Evolutionary conservation across 2,113 vertebrate species (phyloP), one percentile per base, ranked within the genome.

Genomic region (Centropus unirufus): DNA sequence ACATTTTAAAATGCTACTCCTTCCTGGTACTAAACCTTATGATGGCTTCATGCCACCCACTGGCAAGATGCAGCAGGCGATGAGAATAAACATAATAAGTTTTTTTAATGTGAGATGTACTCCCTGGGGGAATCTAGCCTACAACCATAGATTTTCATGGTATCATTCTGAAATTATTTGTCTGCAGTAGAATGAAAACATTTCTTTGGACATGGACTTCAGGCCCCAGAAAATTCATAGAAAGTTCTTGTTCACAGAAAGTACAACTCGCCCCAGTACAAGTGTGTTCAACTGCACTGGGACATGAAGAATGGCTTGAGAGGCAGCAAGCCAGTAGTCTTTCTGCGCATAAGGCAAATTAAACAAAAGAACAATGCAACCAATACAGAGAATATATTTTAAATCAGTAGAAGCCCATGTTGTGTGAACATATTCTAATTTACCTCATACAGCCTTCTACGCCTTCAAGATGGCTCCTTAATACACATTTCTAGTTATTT

Each of bases 1-100:
- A 84, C 69, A 84, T 69, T 92, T 94, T 62, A 93, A 88, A 95
- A 91, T 34, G 32, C 22, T 75, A 13, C 62, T 83, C 51, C 2
- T 10, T 85, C 58, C 70, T 66, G 59, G 46, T 92, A 70, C 46
- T 83, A 69, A 72, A 47, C 59, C 57, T 64, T 79, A 78, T 4
- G 6, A 90, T 87, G 61, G 66, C 66, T 92, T 80, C 5, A 5
- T 67, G 40, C 51, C 59, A 85, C 39, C 40, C 72, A 67, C 70
- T 90, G 67, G 54, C 77, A 79, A 63, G 51, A 87, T 47, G 39
- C 22, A 86, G 68, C 47, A 92, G 26, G 57, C 66, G 85, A 57
- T 2, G 7, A 36, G 54, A 89, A 46, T 51, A 96, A 95, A 92
- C 20, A 83, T n/a, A 44, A 52, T 36, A 42, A 14, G 5, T 29